Conservation (phyloP, 64 coral and sea anemone species). For the Astreopora myriophthalma region DNA sequence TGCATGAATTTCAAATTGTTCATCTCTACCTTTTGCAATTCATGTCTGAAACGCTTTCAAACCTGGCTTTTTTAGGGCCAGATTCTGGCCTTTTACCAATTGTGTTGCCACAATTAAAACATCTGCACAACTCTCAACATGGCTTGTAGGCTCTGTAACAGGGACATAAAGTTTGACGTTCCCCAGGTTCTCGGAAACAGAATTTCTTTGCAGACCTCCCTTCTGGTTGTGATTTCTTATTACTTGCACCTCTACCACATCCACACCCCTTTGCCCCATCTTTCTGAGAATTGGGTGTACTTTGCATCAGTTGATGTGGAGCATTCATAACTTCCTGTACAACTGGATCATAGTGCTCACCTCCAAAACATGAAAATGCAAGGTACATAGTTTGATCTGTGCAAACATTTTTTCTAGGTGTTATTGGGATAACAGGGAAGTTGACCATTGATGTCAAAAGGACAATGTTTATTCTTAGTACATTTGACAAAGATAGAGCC, state of each 20-base stretch:
- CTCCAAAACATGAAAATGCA: conserved; percentile 40
- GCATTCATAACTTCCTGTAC: neutral
- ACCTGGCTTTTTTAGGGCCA: neutral
- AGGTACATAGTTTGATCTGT: neutral
- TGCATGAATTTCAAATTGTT: conserved; percentile 35
- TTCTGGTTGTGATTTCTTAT: neutral
- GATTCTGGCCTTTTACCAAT: conserved; percentile 33
- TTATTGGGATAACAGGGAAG: conserved; percentile 42
- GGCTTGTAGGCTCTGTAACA: conserved; percentile 30
- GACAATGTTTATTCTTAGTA: conserved; percentile 48
- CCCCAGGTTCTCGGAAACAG: conserved; percentile 50
- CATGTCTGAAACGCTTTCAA: conserved; percentile 23
- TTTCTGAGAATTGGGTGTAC: neutral
- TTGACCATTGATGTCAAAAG: conserved; percentile 52
- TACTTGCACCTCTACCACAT: conserved; percentile 40
- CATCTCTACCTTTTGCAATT: conserved; percentile 4
- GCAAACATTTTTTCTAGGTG: conserved; percentile 31
- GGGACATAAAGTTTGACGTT: conserved; percentile 14
- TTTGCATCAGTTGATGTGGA: neutral
- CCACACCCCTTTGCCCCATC: conserved; percentile 23
- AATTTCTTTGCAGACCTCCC: neutral
- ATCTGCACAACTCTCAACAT: conserved; percentile 30
- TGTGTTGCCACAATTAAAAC: conserved; percentile 51
- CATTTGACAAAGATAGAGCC: too few species aligned
- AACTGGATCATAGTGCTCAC: conserved; percentile 58